Percentiles rank a stretch among this genome's conserved stretches.
phyloP scores from a whole-genome alignment of 1,140 invertebrate species.

The Leptestheria dahalacensis region DNA sequence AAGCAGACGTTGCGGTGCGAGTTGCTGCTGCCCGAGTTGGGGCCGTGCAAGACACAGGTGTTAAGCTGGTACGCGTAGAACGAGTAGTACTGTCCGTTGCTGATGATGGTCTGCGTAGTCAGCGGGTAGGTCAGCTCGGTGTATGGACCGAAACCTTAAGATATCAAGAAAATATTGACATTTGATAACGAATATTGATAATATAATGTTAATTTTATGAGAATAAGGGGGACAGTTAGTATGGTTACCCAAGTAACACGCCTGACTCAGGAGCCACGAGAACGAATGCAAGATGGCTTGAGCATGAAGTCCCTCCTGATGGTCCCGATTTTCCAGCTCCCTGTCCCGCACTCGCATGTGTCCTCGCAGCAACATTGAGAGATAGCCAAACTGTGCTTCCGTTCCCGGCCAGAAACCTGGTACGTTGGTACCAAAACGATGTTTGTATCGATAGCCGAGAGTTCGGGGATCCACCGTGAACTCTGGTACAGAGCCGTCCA shows the following conservation, averaged over 20 bases:
- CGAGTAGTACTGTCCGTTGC: conserved; percentile 64
- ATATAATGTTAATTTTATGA: background rate
- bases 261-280: conserved; percentile 60
- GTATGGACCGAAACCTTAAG: conserved; percentile 65
- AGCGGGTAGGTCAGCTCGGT: conserved; percentile 79
- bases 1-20: conserved; percentile 62
- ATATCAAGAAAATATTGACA: conserved; percentile 20
- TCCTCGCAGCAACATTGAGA: conserved; percentile 50
- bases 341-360: conserved; percentile 20
- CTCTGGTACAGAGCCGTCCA: conserved; percentile 35
- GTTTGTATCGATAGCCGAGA: conserved; percentile 34
- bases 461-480: conserved; percentile 39
- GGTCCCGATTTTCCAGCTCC: conserved; percentile 33
- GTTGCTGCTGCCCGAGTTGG: conserved; percentile 37
- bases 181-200: background rate
- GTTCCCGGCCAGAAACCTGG: conserved; percentile 65
- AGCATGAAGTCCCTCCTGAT: conserved; percentile 43
- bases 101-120: conserved; percentile 63
- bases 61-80: conserved; percentile 82
- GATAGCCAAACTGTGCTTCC: conserved; percentile 53
- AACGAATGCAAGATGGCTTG: conserved; percentile 61
- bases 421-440: conserved; percentile 48
- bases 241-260: conserved; percentile 54
- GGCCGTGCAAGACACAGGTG: conserved; percentile 48
- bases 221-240: background rate